Evolutionary conservation across 1,140 invertebrate species (phyloP).

Genomic region (Oryzaephilus surinamensis): DNA sequence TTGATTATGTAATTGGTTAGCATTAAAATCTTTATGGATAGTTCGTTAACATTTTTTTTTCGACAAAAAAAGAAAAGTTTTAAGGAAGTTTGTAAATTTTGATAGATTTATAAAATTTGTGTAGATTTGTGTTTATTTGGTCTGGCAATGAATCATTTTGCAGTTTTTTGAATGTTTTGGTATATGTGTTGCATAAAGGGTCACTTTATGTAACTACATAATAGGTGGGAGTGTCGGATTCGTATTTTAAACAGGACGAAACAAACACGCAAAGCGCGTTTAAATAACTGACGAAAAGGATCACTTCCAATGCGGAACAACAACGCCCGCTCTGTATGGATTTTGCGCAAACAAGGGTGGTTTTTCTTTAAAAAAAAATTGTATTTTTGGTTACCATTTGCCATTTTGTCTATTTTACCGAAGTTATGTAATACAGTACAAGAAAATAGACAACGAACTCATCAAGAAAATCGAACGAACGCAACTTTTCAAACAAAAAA

Average conservation of each 20-base stretch:
- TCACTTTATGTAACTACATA: too few species aligned
- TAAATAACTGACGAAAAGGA: conserved; percentile 11
- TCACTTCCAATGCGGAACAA: conserved; percentile 15
- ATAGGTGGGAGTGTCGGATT: conserved; percentile 13
- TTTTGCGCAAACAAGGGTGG: conserved; percentile 12
- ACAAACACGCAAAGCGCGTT: neutral
- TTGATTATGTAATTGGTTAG: conserved; percentile 7
- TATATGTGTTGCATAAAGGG: too few species aligned
- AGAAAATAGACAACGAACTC: too few species aligned
- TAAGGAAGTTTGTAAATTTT: neutral
- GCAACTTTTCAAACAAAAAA: too few species aligned
- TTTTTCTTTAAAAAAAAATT: conserved; percentile 1
- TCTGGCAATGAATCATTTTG: neutral
- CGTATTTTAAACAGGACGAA: neutral
- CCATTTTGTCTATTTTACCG: too few species aligned
- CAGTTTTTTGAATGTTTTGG: conserved; percentile 7
- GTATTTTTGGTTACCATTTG: neutral
- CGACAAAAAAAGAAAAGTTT: conserved; percentile 2
- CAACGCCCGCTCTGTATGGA: conserved; percentile 12
- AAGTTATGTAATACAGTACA: too few species aligned
- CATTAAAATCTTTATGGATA: conserved; percentile 7
- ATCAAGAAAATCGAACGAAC: too few species aligned
- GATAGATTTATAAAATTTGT: conserved; percentile 1
- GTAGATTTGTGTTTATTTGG: neutral
- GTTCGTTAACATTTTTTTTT: conserved; percentile 2